phyloP scores from a whole-genome alignment of 2,113 vertebrate species.

The Aegotheles bennettii region DNA sequence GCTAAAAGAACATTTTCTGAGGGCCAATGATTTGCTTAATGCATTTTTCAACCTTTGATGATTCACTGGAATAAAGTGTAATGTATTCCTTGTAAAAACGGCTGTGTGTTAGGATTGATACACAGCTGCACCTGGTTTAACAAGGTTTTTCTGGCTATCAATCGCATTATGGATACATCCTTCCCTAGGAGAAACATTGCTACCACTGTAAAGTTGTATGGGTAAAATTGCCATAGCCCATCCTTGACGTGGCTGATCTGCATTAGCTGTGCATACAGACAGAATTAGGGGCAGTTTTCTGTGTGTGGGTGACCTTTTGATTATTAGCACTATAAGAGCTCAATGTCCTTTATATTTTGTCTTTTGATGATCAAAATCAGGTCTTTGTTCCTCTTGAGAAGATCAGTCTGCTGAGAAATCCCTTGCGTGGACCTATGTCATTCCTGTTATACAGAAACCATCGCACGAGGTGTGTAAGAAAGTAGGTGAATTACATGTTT shows the following conservation, averaged over 20 bases:
- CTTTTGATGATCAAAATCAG: background rate
- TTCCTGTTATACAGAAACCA: background rate
- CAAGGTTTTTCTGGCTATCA: background rate
- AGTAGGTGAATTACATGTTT: background rate
- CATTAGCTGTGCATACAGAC: background rate
- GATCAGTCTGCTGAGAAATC: background rate
- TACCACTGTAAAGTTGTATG: background rate
- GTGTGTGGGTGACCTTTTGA: background rate
- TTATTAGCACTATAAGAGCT: background rate
- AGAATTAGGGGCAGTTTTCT: background rate
- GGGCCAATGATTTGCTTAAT: background rate
- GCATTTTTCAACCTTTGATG: background rate
- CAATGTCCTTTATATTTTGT: background rate
- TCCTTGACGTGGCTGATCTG: fast-evolving
- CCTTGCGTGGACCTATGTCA: fast-evolving
- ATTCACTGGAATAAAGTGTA: background rate
- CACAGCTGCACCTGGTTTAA: fast-evolving
- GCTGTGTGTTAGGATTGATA: background rate
- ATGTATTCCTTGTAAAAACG: background rate
- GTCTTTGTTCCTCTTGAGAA: background rate
- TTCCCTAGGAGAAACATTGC: background rate
- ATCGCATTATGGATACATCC: background rate
- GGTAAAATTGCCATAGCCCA: fast-evolving
- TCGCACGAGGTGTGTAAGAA: background rate
- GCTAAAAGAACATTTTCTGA: background rate